These are phyloP conservation scores for Tragelaphus strepsiceros DNA, from an alignment of 2,113 vertebrate species.

Conservation along the genomic window DNA sequence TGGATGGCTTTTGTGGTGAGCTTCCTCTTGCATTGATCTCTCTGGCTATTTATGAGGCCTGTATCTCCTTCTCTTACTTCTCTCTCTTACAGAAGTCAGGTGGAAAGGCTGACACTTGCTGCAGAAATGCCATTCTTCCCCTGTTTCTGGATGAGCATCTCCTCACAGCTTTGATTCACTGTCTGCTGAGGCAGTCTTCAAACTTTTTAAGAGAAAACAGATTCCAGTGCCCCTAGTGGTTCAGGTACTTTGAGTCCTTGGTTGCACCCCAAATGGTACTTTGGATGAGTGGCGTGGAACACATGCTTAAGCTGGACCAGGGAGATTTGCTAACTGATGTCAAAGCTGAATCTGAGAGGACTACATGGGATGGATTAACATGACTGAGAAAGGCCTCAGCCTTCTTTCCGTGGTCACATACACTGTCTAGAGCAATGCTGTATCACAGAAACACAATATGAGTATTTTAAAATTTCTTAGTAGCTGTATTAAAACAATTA, in stretches of 20 bases:
- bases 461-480: constrained; percentile 4
- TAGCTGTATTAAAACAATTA: not conserved
- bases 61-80: not conserved
- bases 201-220: not conserved
- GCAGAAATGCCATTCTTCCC: not conserved
- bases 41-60: not conserved
- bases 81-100: not conserved
- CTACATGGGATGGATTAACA: not conserved
- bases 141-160: not conserved
- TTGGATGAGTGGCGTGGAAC: not conserved
- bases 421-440: not conserved
- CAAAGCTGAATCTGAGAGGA: not conserved
- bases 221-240: not conserved
- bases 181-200: not conserved
- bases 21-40: not conserved
- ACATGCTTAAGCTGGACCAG: not conserved
- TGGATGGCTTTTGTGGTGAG: not conserved
- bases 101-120: not conserved
- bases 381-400: not conserved
- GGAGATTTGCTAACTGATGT: not conserved
- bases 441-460: not conserved
- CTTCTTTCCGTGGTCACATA: not conserved
- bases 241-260: not conserved
- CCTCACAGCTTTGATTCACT: not conserved
- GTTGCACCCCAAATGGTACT: not conserved